Evolutionary conservation across 2,888 invertebrate species (phyloP), one percentile per base, ranked within the genome.

Genomic region (Eumerus sabulonum): DNA sequence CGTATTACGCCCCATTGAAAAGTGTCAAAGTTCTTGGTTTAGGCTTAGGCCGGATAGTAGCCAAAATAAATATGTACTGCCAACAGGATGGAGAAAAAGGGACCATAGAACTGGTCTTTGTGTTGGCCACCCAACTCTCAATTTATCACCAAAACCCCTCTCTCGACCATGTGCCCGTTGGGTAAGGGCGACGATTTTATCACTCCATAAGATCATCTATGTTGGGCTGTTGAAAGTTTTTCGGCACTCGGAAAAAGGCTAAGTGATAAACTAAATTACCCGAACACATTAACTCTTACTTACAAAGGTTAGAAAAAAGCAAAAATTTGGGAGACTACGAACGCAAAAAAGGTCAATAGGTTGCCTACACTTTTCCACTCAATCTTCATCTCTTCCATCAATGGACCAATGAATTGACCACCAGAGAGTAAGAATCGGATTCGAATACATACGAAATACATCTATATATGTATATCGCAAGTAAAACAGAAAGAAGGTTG

Each of bases 221-320:
- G 16, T 42, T 19, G n/a, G 12, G 44, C 12, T 36, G 50, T 50
- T 45, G 54, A 70, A 70, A 70, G 45, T 70, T 70, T 45, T 45
- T 17, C 12, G 16, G 16, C 16, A 56, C 13, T 45, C 35, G 48
- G 16, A 42, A 45, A n/a, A 54, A 54, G 71, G 35, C 62, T 56
- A 71, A 71, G 62, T 71, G 71, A 71, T 71, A 63, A 63, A 62
- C 62, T 50, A 56, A 71, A 71, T 71, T 71, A 42, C 56, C 71
- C 71, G 36, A 54, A 63, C 71, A 63, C 71, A 71, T 71, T 63
- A 63, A 71, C 36, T 56, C 54, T 17, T 11, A 44, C 38, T 36
- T 1, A 45, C 13, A 27, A 16, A 50, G 27, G 27, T 27, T 7
- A 27, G 7, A 27, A 27, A 7, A 27, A 27, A 27, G n/a, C n/a